Base-by-base conservation (phyloP, 1,140 invertebrate genomes). In the Eufriesea mexicana region DNA sequence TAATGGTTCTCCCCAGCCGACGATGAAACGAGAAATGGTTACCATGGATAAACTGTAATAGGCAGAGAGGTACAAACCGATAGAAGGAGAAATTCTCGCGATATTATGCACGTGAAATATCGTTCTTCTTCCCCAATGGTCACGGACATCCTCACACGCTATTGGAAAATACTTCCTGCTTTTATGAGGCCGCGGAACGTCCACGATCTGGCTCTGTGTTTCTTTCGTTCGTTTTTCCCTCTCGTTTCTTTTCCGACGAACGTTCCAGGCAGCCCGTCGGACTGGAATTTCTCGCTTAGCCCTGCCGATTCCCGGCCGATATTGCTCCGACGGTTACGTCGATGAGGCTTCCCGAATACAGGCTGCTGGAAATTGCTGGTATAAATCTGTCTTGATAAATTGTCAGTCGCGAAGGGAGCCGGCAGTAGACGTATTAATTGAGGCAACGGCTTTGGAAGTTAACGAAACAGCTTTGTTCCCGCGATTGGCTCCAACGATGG, bases 21-120 rank as follows among this genome's bases (percentile, higher is more conserved):
- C 42, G 42, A 68, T 47, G 14, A 51, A 51, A 51, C 68, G 45
- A 28, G 68, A 71, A 71, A 71, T 51, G 5, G 47, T n/a, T 45
- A 25, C 45, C 14, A 10, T 20, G 68, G 47, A 71, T 71, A 51
- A 71, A 28, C 9, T 51, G 45, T 51, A 71, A 71, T 23, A 71
- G 47, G 16, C 47, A 51, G 47, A 28, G 10, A 23, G 25, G n/a
- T 47, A 49, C 45, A 68, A 16, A 28, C 49, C 42, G 45, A 51
- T 12, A 10, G 62, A 68, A 67, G 20, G 61, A 42, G 70, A 51
- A 28, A n/a, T 42, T 28, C 54, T 71, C 54, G 45, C 79, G 83
- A 88, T 86, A 86, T 85, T 88, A 84, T 84, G 79, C 75, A 79
- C 82, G 84, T 90, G 81, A 89, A 84, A 83, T 90, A 86, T 86